Conservation (phyloP, 2,797 vertebrate genomes). For the Enteromius argenteus region DNA sequence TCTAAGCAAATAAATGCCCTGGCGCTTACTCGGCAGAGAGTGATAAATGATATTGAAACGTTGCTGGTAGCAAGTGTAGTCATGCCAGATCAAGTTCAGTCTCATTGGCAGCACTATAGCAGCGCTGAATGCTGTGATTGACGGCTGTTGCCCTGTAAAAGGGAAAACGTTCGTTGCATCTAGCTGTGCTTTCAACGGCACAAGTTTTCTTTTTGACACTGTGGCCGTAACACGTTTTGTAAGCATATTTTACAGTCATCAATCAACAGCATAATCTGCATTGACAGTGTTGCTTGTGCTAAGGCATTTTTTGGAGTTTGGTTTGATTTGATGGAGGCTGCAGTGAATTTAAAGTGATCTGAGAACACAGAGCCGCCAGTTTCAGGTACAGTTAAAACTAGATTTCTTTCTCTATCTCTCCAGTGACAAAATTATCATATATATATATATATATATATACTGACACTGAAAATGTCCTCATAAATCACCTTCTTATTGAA, state of each 20-base stretch:
- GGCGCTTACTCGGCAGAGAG: not conserved
- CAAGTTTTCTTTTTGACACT: slow-evolving; percentile 10
- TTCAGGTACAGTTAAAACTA: not conserved
- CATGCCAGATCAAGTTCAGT: not conserved
- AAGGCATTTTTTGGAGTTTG: slow-evolving; percentile 25
- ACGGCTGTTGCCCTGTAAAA: slow-evolving; percentile 17
- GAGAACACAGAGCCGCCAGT: not conserved
- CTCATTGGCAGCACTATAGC: not conserved
- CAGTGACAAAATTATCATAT: not conserved
- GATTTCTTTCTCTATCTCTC: not conserved
- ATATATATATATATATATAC: no score
- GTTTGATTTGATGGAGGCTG: slow-evolving; percentile 14
- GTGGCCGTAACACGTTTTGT: not conserved
- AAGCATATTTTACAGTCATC: slow-evolving; percentile 43
- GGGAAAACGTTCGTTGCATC: not conserved
- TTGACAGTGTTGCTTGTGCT: slow-evolving; percentile 37
- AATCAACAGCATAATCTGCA: slow-evolving; percentile 30
- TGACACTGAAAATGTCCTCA: no score
- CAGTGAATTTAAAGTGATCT: slow-evolving; percentile 34
- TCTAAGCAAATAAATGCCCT: not conserved
- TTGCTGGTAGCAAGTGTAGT: not conserved
- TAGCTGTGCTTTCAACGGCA: slow-evolving; percentile 17
- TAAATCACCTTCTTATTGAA: no score
- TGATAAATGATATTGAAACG: slow-evolving; percentile 26
- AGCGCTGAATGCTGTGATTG: slow-evolving; percentile 2